phyloP scores from a whole-genome alignment of 2,797 vertebrate species.

The Mastacembelus armatus region DNA sequence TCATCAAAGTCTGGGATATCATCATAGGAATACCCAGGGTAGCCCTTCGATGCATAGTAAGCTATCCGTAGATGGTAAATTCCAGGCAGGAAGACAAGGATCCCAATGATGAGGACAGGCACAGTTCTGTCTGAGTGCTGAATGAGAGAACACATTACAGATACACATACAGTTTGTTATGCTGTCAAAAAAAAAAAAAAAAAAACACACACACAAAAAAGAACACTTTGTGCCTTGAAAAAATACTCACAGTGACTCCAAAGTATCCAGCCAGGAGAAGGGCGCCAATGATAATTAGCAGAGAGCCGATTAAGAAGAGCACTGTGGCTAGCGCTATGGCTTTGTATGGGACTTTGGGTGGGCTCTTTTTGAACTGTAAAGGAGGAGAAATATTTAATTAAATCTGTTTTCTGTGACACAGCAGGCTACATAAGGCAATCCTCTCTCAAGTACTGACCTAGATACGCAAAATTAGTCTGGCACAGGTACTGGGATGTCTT shows the following conservation, averaged over 20 bases:
- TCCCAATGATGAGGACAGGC: slow-evolving; percentile 94
- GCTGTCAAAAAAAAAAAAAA: background rate
- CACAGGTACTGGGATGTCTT: background rate
- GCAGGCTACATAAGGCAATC: background rate
- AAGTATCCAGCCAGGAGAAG: slow-evolving; percentile 95
- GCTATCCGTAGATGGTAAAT: slow-evolving; percentile 97
- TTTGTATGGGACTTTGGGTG: slow-evolving; percentile 97
- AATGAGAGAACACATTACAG: slow-evolving; percentile 20
- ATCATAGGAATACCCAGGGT: slow-evolving; percentile 95
- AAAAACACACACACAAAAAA: too few species aligned
- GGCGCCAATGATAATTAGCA: slow-evolving; percentile 92
- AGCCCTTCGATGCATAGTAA: slow-evolving; percentile 94
- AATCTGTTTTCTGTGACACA: slow-evolving; percentile 33
- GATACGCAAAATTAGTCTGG: background rate
- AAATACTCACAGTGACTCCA: slow-evolving; percentile 88
- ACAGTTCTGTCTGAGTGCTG: slow-evolving; percentile 92
- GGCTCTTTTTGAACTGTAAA: slow-evolving; percentile 94
- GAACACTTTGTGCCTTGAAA: background rate
- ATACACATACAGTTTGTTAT: background rate
- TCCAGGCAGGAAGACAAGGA: slow-evolving; percentile 95
- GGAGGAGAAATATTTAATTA: slow-evolving; percentile 49
- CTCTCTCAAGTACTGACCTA: background rate
- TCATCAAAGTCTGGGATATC: slow-evolving; percentile 98
- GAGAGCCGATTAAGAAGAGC: slow-evolving; percentile 93
- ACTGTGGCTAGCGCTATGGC: slow-evolving; percentile 92